Conservation (phyloP, 2,888 invertebrate genomes). For the Diadromus collaris region DNA sequence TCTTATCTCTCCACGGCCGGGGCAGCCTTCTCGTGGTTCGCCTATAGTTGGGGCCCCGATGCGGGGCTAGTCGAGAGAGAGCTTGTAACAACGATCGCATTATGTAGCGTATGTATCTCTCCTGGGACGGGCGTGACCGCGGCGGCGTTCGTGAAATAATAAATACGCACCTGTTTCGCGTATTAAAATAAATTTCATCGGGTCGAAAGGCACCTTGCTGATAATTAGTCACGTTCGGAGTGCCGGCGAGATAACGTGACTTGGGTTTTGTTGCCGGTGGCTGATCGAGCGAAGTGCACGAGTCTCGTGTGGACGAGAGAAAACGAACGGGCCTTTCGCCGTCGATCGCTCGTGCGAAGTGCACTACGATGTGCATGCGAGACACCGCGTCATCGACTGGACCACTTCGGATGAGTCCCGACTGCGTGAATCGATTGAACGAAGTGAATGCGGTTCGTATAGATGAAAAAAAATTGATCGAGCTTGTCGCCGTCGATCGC, state of each 20-base stretch:
- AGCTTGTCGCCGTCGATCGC: slow-evolving; percentile 20
- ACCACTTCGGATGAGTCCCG: not conserved
- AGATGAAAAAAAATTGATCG: not conserved
- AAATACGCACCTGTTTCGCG: slow-evolving; percentile 41
- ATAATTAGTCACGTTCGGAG: slow-evolving; percentile 47
- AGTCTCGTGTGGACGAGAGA: not conserved
- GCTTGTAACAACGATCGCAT: slow-evolving; percentile 57
- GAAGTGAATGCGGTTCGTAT: not conserved
- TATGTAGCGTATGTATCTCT: slow-evolving; percentile 10
- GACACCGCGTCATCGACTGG: slow-evolving; percentile 35
- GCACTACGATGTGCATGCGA: not conserved
- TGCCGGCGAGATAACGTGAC: slow-evolving; percentile 22
- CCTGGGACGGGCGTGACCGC: slow-evolving; percentile 21
- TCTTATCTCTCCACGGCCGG: slow-evolving; percentile 64
- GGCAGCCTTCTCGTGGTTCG: slow-evolving; percentile 63
- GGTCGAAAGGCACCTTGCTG: slow-evolving; percentile 37
- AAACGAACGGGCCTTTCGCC: slow-evolving; percentile 11
- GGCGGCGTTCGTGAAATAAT: slow-evolving; percentile 14
- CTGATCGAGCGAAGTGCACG: not conserved
- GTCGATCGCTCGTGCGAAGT: not conserved
- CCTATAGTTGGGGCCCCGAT: slow-evolving; percentile 30
- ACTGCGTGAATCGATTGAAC: not conserved
- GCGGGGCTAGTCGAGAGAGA: slow-evolving; percentile 57
- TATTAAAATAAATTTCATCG: slow-evolving; percentile 39
- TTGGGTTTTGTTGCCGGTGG: slow-evolving; percentile 9